Conservation (phyloP, 2,888 invertebrate species). For the Lottia gigantea region DNA sequence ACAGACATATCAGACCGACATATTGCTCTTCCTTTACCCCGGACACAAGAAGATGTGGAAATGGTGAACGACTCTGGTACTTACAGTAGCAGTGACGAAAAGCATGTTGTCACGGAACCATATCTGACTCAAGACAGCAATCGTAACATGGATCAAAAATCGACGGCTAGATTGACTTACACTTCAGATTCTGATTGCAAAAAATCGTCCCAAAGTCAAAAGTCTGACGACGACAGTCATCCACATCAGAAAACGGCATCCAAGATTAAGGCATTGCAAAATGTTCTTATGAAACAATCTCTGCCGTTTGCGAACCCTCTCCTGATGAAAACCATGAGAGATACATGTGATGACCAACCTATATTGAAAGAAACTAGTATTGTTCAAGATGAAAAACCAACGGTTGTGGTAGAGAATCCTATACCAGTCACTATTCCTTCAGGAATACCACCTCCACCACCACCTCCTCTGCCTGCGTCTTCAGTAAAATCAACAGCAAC, state of each 20-base stretch:
- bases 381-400: neutral
- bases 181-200: neutral
- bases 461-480: constrained; percentile 14
- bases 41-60: neutral
- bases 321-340: constrained; percentile 8
- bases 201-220: neutral
- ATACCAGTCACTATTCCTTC: neutral
- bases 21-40: neutral
- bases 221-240: neutral
- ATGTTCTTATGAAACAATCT: constrained; percentile 35
- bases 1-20: neutral
- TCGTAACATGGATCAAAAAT: neutral
- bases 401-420: neutral
- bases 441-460: constrained; percentile 19
- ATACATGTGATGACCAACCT: neutral
- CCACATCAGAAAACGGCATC: constrained; percentile 19
- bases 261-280: constrained; percentile 35
- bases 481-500: neutral
- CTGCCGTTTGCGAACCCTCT: constrained; percentile 32
- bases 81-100: neutral
- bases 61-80: neutral
- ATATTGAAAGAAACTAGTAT: neutral
- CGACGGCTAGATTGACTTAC: neutral
- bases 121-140: neutral
- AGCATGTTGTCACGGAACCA: neutral